Percentiles rank a stretch among this genome's conserved stretches.
phyloP scores from a whole-genome alignment of 2,888 invertebrate species.

The Cenopis cana region DNA sequence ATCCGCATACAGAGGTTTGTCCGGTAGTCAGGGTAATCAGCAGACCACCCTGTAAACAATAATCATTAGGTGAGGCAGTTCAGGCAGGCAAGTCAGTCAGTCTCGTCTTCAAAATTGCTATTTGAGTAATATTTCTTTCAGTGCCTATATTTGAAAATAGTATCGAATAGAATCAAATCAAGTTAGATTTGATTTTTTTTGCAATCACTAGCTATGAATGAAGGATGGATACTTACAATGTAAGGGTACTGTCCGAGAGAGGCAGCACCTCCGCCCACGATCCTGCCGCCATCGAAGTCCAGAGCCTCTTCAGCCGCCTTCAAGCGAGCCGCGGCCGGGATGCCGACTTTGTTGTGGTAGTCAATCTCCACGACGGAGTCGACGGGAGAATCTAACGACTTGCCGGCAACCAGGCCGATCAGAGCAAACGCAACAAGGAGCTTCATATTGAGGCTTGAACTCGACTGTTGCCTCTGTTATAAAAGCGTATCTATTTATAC shows the following conservation, averaged over 20 bases:
- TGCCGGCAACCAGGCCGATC: slow-evolving; percentile 31
- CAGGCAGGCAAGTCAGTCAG: no score
- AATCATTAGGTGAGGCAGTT: neutral
- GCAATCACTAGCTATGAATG: no score
- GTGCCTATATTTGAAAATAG: no score
- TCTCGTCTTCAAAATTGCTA: no score
- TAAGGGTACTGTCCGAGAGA: slow-evolving; percentile 44
- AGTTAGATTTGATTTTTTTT: no score
- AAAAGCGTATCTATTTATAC: slow-evolving; percentile 16
- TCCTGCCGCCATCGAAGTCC: slow-evolving; percentile 37
- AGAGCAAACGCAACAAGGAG: slow-evolving; percentile 35
- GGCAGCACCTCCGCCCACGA: slow-evolving; percentile 43
- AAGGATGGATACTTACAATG: slow-evolving; percentile 32
- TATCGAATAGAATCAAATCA: no score
- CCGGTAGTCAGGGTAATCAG: slow-evolving; percentile 55
- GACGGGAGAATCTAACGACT: neutral
- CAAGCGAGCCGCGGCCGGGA: slow-evolving; percentile 25
- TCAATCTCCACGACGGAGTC: slow-evolving; percentile 26
- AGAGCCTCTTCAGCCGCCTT: slow-evolving; percentile 45
- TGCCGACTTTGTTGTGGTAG: slow-evolving; percentile 38
- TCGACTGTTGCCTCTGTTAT: neutral
- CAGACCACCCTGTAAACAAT: slow-evolving; percentile 57
- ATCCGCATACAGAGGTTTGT: slow-evolving; percentile 58
- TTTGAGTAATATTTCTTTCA: no score
- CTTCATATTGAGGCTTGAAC: slow-evolving; percentile 34